Conservation (phyloP, 92 coral and sea anemone genomes). For the Palythoa grandis region DNA sequence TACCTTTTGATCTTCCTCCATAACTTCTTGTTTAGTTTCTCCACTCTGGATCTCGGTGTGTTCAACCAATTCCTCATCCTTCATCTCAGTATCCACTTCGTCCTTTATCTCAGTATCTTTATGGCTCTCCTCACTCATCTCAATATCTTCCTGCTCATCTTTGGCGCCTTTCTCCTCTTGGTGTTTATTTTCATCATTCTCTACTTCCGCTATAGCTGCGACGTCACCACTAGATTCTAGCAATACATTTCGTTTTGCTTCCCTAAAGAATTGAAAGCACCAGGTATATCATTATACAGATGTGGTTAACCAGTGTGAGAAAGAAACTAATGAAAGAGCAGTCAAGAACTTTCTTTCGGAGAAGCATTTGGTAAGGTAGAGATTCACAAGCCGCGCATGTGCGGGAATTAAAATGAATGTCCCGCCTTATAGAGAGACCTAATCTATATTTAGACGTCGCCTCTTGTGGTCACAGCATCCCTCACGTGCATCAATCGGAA, state of each 20-base stretch:
- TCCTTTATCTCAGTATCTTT: constrained; percentile 40
- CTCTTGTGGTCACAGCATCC: too few relatives aligned
- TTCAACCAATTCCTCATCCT: not conserved
- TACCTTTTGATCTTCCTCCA: constrained; percentile 15
- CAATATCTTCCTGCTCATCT: constrained; percentile 41
- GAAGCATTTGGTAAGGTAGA: too few relatives aligned
- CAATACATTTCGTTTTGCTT: not conserved
- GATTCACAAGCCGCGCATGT: too few relatives aligned
- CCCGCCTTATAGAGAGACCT: too few relatives aligned
- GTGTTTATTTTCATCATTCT: constrained; percentile 11
- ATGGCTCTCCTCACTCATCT: constrained; percentile 41
- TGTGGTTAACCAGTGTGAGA: not conserved
- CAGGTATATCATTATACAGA: not conserved
- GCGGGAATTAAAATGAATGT: too few relatives aligned
- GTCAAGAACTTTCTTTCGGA: too few relatives aligned
- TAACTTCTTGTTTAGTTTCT: constrained; percentile 11
- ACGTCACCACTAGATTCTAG: not conserved
- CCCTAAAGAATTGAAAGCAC: not conserved
- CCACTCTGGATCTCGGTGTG: constrained; percentile 1
- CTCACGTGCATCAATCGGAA: too few relatives aligned
- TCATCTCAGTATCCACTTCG: constrained; percentile 35
- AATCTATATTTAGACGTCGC: too few relatives aligned
- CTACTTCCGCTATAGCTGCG: not conserved
- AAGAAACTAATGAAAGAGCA: too few relatives aligned
- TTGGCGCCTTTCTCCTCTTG: constrained; percentile 45